Conservation (phyloP, 2,113 vertebrate genomes). For the Sebastes schlegelii region DNA sequence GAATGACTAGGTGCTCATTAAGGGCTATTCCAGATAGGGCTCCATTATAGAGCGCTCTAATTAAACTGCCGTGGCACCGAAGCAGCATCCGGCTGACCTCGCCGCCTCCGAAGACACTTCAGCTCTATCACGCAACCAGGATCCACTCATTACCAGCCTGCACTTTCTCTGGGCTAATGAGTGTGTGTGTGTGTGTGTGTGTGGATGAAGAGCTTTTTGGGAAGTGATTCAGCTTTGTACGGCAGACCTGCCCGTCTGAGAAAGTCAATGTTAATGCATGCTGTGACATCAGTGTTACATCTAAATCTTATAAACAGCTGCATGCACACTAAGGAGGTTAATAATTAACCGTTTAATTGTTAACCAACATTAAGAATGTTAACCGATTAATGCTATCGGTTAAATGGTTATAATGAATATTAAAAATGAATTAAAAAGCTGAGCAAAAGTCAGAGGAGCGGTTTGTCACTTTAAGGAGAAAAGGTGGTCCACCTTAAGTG, state of each 20-base stretch:
- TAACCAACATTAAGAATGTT: too few relatives aligned
- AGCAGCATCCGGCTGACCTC: conserved; percentile 62
- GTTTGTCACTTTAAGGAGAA: too few relatives aligned
- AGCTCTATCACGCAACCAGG: conserved; percentile 55
- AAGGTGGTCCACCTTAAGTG: too few relatives aligned
- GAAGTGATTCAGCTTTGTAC: conserved; percentile 16
- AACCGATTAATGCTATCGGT: too few relatives aligned
- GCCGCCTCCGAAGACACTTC: conserved; percentile 48
- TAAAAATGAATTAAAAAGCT: too few relatives aligned
- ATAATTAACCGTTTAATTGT: too few relatives aligned
- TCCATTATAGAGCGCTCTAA: conserved; percentile 64
- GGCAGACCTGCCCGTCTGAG: conserved; percentile 1
- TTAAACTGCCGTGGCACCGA: conserved; percentile 61
- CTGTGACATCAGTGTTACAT: too few relatives aligned
- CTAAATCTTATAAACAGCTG: too few relatives aligned
- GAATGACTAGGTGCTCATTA: conserved; percentile 67
- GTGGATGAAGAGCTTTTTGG: conserved; percentile 24
- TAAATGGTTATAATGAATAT: too few relatives aligned
- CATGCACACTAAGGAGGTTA: too few relatives aligned
- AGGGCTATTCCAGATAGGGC: conserved; percentile 47
- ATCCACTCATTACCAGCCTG: conserved; percentile 55
- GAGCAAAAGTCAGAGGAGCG: too few relatives aligned
- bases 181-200: conserved; percentile 6
- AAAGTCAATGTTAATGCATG: conserved; percentile 15
- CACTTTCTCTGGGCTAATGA: conserved; percentile 50